Conservation (phyloP, 2,113 vertebrate genomes). For the Gallinago undulata region DNA sequence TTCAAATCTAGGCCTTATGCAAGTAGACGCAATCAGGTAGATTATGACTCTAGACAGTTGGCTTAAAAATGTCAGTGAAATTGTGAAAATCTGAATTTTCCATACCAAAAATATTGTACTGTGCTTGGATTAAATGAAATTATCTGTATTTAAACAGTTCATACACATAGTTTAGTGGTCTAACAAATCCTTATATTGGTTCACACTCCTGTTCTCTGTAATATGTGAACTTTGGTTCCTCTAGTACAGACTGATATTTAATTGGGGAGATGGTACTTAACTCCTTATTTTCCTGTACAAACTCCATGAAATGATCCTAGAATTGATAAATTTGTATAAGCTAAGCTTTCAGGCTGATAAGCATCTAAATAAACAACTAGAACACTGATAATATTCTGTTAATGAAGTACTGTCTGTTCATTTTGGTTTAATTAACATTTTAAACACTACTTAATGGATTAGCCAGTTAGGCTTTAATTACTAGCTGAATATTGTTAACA, state of each 20-base stretch:
- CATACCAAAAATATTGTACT: accelerated
- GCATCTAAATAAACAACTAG: not conserved
- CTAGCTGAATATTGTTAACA: not conserved
- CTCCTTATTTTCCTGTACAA: not conserved
- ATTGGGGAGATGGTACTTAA: not conserved
- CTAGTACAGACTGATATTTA: not conserved
- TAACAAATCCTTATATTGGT: not conserved
- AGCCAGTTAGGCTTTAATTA: not conserved
- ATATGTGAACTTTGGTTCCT: not conserved
- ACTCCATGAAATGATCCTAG: not conserved
- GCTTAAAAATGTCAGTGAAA: not conserved
- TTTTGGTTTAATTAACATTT: not conserved
- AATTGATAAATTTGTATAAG: not conserved
- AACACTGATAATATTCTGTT: not conserved
- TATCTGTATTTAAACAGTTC: accelerated
- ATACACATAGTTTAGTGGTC: accelerated
- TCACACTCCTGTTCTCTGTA: not conserved
- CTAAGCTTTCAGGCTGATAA: not conserved
- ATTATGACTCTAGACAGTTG: not conserved
- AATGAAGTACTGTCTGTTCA: not conserved
- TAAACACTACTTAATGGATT: not conserved
- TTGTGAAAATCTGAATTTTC: not conserved
- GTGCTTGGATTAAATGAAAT: not conserved
- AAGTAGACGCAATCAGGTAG: accelerated
- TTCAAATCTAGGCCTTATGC: not conserved